Conservation (phyloP, 2,797 vertebrate species). For the Cirrhinus mrigala region DNA sequence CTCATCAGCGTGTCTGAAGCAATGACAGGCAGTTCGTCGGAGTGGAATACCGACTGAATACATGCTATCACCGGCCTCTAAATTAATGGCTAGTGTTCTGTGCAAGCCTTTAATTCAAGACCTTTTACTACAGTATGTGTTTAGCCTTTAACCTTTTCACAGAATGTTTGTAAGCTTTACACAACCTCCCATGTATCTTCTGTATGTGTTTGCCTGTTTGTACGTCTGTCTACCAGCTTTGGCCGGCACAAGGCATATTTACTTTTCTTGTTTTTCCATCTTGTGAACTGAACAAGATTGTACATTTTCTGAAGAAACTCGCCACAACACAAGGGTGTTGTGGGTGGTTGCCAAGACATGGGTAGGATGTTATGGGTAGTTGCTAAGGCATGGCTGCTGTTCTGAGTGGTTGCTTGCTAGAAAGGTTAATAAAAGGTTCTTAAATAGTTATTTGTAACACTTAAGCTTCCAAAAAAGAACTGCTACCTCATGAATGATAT, state of each 20-base stretch:
- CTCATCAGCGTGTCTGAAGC: slow-evolving; percentile 59
- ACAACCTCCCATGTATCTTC: slow-evolving; percentile 33
- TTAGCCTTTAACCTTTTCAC: slow-evolving; percentile 65
- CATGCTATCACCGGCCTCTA: slow-evolving; percentile 60
- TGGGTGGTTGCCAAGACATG: neutral
- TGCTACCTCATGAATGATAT: too few relatives aligned
- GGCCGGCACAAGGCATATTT: slow-evolving; percentile 34
- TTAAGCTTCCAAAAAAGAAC: neutral
- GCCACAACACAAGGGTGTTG: neutral
- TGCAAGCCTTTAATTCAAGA: slow-evolving; percentile 62
- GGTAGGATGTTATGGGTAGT: slow-evolving; percentile 15
- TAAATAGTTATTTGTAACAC: neutral
- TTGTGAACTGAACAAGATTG: slow-evolving; percentile 44
- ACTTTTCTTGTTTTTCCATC: slow-evolving; percentile 30
- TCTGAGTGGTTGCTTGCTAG: slow-evolving; percentile 18
- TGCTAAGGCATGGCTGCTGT: slow-evolving; percentile 2
- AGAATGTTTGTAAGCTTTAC: slow-evolving; percentile 55
- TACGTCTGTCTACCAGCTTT: slow-evolving; percentile 41
- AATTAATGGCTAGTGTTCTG: slow-evolving; percentile 61
- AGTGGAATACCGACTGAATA: slow-evolving; percentile 55
- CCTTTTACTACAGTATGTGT: slow-evolving; percentile 59
- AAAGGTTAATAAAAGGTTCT: neutral
- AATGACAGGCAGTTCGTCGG: slow-evolving; percentile 61
- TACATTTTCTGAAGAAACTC: neutral
- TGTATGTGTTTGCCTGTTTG: slow-evolving; percentile 15